phyloP scores from a whole-genome alignment of 92 coral and sea anemone species.

The Epizoanthus rinbou region DNA sequence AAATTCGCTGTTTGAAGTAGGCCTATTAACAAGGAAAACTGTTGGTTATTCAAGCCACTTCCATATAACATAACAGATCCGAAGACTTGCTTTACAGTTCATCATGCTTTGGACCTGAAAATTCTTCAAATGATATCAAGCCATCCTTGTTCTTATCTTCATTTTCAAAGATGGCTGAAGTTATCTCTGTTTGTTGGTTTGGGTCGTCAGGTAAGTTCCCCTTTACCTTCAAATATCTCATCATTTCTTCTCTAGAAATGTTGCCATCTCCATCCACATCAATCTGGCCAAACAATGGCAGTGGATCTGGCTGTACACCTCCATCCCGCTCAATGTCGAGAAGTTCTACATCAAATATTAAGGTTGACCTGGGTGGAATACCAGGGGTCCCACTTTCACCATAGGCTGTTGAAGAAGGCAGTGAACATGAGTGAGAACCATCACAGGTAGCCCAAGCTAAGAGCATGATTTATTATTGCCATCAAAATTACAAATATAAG shows the following conservation, averaged over 20 bases:
- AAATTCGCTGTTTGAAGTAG: too few species aligned
- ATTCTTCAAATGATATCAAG: slow-evolving; percentile 40
- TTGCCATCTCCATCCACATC: not conserved
- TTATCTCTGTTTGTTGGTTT: slow-evolving; percentile 7
- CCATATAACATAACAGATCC: too few species aligned
- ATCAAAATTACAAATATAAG: too few species aligned
- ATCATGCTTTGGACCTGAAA: slow-evolving; percentile 44
- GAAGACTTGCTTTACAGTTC: slow-evolving; percentile 9
- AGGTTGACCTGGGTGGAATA: slow-evolving; percentile 35
- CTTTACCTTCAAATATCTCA: slow-evolving; percentile 10
- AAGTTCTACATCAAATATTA: slow-evolving; percentile 40
- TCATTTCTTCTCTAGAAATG: slow-evolving; percentile 26
- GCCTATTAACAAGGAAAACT: too few species aligned
- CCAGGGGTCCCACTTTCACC: slow-evolving; percentile 20
- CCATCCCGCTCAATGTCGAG: slow-evolving; percentile 21
- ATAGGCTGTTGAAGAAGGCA: slow-evolving; percentile 11
- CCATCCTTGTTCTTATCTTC: slow-evolving; percentile 33
- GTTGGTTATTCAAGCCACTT: too few species aligned
- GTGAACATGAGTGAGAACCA: too few species aligned
- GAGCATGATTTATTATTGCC: too few species aligned
- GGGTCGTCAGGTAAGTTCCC: slow-evolving; percentile 9
- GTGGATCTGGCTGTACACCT: slow-evolving; percentile 31
- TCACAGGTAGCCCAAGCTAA: too few species aligned
- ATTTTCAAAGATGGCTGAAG: slow-evolving; percentile 23
- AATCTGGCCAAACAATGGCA: slow-evolving; percentile 30